A percentile compares a stretch with the other conserved stretches of the same genome.
These are phyloP conservation scores for Sebastes matsubarae DNA, from an alignment of 2,797 vertebrate species.

Conservation along the genomic window DNA sequence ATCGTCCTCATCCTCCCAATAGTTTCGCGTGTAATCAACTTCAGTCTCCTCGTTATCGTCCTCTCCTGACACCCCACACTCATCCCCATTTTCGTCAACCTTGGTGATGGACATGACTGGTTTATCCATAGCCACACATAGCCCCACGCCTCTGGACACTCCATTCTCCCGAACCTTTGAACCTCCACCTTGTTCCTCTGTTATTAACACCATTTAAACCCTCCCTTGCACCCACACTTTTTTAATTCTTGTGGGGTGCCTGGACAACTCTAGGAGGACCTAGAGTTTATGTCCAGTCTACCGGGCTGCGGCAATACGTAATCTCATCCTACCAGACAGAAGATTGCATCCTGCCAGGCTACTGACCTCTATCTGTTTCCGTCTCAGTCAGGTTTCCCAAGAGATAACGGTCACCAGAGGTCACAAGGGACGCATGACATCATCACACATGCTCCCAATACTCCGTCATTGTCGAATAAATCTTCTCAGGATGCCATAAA, in stretches of 20 bases:
- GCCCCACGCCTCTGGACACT: slow-evolving; percentile 25
- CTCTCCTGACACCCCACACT: slow-evolving; percentile 8
- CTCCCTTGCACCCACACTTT: not conserved
- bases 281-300: slow-evolving; percentile 37
- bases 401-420: slow-evolving; percentile 1
- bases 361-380: not conserved
- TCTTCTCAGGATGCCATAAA: not conserved
- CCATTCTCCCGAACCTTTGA: slow-evolving; percentile 75
- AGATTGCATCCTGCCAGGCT: not conserved
- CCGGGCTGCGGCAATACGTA: not conserved
- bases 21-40: slow-evolving; percentile 59
- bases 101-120: slow-evolving; percentile 51
- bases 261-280: slow-evolving; percentile 10
- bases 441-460: not conserved
- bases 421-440: not conserved
- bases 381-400: slow-evolving; percentile 1
- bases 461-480: not conserved
- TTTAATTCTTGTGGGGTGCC: slow-evolving; percentile 7
- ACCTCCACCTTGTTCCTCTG: slow-evolving; percentile 63
- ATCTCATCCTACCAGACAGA: slow-evolving; percentile 15
- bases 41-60: slow-evolving; percentile 22
- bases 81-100: slow-evolving; percentile 35
- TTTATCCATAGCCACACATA: not conserved
- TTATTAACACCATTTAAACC: slow-evolving; percentile 83
- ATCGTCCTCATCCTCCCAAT: slow-evolving; percentile 82